Evolutionary conservation across 64 coral and sea anemone genomes (phyloP), one percentile per base, ranked within the genome.

Genomic region (Porites lutea): DNA sequence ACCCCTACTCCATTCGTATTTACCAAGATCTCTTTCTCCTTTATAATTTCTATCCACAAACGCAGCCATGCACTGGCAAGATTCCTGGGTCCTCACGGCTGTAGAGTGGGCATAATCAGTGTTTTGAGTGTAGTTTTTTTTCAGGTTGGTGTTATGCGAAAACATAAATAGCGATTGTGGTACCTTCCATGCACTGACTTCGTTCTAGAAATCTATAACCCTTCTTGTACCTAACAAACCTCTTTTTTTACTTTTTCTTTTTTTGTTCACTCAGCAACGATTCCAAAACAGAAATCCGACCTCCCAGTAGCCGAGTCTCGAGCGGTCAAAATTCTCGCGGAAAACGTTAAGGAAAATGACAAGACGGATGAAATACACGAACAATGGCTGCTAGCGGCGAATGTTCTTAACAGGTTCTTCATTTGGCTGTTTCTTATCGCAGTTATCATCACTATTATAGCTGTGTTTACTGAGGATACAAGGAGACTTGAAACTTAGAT

Each of bases 381-480:
- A 65, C 82, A 90, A n/a, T 98, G 97, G 97, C 66, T 87, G 19
- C 82, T 91, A 51, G 92, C 93, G 14, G 94, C 97, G 4, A 98
- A 98, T 72, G 88, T 98, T 21, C 78, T 98, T 4, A 93, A 93
- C 82, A 82, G 97, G 69, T 93, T 98, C 62, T 93, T 98, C 74
- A 96, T 88, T 54, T 79, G 94, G 73, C 52, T 98, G 70, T 96
- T 96, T 70, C 59, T 98, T 47, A 46, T 88, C 58, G 76, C 94
- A 15, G 79, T 92, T 74, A 74, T 95, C 23, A 63, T 96, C 27
- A 98, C 97, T 16, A 50, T 98, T 74, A 60, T 96, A 3, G 97
- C 87, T 27, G 83, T 96, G 12, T 94, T 96, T 47, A 61, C 86
- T 47, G 70, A 76, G 57, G 75, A 94, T 44, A 51, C 48, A 1